Base-by-base conservation (phyloP, 2,888 invertebrate genomes). In the Zygaena filipendulae region DNA sequence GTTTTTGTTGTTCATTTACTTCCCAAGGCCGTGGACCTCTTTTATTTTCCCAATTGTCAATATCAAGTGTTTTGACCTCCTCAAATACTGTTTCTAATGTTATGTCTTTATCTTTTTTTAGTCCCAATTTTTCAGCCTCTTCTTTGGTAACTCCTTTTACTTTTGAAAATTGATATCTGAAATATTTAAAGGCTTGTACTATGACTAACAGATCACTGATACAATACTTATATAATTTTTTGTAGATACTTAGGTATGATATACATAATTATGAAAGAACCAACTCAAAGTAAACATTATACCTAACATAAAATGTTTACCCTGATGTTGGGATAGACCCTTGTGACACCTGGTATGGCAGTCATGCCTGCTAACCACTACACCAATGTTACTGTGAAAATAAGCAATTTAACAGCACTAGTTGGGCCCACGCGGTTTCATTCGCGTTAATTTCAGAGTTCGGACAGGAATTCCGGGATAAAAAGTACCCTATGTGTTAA, bases 21-120 rank as follows among this genome's bases (percentile, higher is more conserved):
- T 95, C 94, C 93, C 93, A 94, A 1, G 94, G 93, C 29, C 95
- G 77, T 3, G 93, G 90, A 0, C 92, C 92, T 45, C 95, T 77
- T 40, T 87, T 85, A 52, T 94, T 93, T 53, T 91, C 85, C 95
- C 95, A 95, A 44, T 87, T 83, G 39, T 92, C 88, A 42, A 91
- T 85, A 56, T 95, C 89, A 20, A 89, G 60, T 29, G 81, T 61
- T 58, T 90, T 81, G 2, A 91, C 77, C 63, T 88, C 88, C 42
- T 91, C 87, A 71, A 83, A 92, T 43, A 87, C 86, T 19, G 71
- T 66, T 63, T 93, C 92, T 39, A 93, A 55, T 0, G 91, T 88
- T 0, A 89, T 87, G 51, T 87, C 85, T 23, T 82, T 82, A 0
- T 82, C 69, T 49, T 83, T 82, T 45, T 88, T 87, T 7, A 92